phyloP scores from a whole-genome alignment of 2,113 vertebrate species.

The Holacanthus passer region DNA sequence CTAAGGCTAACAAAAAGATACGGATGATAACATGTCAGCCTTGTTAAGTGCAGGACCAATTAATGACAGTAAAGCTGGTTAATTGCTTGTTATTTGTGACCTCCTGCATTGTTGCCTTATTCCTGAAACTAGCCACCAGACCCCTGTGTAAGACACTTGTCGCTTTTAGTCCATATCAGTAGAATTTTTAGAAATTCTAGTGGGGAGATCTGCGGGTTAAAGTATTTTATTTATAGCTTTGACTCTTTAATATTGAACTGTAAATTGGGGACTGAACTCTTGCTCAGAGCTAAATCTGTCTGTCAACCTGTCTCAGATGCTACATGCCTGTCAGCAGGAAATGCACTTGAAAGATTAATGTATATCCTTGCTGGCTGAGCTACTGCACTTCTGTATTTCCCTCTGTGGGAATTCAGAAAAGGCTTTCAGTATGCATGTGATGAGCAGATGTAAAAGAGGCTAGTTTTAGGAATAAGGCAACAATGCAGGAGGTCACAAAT shows the following conservation, averaged over 20 bases:
- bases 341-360: slow-evolving; percentile 47
- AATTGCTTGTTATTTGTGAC: neutral
- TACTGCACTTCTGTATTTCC: slow-evolving; percentile 4
- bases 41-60: too few relatives aligned
- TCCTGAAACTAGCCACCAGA: neutral
- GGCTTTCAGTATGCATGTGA: neutral
- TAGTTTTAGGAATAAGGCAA: neutral
- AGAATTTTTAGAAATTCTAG: neutral
- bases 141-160: too few relatives aligned
- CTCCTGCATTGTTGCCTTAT: neutral
- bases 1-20: too few relatives aligned
- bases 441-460: neutral
- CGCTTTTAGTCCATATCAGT: neutral
- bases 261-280: slow-evolving; percentile 3
- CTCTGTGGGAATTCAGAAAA: neutral
- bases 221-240: slow-evolving; percentile 2
- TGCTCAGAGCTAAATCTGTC: neutral
- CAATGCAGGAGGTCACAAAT: neutral
- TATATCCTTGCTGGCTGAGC: neutral
- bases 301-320: slow-evolving; percentile 13
- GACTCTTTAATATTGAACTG: slow-evolving; percentile 20
- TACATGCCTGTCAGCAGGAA: slow-evolving; percentile 13
- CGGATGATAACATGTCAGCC: too few relatives aligned
- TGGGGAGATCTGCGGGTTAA: neutral
- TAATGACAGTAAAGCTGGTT: neutral